phyloP scores from a whole-genome alignment of 2,797 vertebrate species.

The Schizothorax lantsangensis region DNA sequence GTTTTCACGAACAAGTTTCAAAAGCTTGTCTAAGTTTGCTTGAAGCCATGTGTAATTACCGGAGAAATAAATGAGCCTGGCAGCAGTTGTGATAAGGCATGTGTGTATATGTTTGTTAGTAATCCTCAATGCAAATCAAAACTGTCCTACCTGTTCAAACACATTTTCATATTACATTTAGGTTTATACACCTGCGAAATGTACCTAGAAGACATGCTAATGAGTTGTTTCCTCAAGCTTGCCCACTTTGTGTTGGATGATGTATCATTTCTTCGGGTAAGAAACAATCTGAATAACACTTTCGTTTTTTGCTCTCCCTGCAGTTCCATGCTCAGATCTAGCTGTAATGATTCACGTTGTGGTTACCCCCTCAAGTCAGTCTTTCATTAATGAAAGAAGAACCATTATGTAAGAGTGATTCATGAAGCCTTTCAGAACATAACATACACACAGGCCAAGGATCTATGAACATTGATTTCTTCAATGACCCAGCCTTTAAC shows the following conservation, averaged over 20 bases:
- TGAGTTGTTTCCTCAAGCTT: neutral
- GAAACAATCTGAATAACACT: constrained; percentile 7
- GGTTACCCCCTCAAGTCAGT: neutral
- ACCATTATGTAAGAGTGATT: constrained; percentile 34
- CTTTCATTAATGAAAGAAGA: constrained; percentile 16
- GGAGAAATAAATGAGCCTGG: neutral
- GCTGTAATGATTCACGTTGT: constrained; percentile 26
- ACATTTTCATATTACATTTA: neutral
- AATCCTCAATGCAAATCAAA: neutral
- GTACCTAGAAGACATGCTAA: neutral
- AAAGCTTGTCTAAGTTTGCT: constrained; percentile 25
- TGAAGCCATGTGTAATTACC: constrained; percentile 36
- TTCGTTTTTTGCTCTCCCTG: neutral
- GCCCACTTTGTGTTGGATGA: constrained; percentile 2
- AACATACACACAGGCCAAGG: constrained; percentile 3
- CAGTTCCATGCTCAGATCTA: neutral
- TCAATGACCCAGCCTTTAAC: neutral
- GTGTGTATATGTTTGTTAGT: neutral
- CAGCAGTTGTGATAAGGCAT: neutral
- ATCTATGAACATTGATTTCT: neutral
- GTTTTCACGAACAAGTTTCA: constrained; percentile 44
- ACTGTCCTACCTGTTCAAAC: neutral
- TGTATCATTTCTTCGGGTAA: neutral
- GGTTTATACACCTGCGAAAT: neutral
- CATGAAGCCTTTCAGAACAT: neutral